These are phyloP conservation scores for Lydus trimaculatus DNA, from an alignment of 2,888 invertebrate genomes.

Conservation along the genomic window DNA sequence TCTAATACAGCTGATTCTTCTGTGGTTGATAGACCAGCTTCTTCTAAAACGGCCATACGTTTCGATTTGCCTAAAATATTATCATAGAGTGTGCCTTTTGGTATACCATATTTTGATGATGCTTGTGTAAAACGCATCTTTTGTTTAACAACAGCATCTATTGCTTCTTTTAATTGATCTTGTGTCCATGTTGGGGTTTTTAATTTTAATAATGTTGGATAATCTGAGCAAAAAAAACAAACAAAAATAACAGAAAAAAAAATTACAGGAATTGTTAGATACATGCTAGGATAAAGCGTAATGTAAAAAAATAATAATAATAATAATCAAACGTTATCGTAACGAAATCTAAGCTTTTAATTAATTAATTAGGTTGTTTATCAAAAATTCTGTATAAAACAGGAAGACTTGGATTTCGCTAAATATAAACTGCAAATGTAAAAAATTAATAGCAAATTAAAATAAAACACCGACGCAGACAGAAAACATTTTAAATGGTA, in stretches of 20 bases:
- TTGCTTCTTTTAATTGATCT: conserved; percentile 76
- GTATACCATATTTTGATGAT: conserved; percentile 74
- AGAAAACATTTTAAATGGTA: not conserved
- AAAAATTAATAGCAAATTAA: conserved; percentile 13
- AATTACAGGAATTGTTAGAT: conserved; percentile 36
- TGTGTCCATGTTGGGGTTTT: conserved; percentile 80
- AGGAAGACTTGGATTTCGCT: not conserved
- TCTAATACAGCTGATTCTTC: conserved; percentile 75
- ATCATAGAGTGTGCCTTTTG: conserved; percentile 80
- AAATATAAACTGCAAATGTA: not conserved
- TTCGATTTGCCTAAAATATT: conserved; percentile 80
- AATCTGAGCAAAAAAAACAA: conserved; percentile 59
- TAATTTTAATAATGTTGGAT: conserved; percentile 72
- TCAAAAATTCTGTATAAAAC: not conserved
- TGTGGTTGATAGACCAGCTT: conserved; percentile 66
- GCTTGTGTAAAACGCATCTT: conserved; percentile 81
- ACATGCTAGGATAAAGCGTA: conserved; percentile 23
- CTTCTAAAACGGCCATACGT: conserved; percentile 77
- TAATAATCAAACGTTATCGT: conserved; percentile 7
- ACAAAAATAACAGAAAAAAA: conserved; percentile 40
- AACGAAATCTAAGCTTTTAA: conserved; percentile 1
- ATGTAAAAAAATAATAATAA: not conserved
- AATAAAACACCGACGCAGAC: conserved; percentile 12
- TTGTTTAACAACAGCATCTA: conserved; percentile 77
- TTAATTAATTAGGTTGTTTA: not conserved